Base-by-base conservation (phyloP, 2,797 vertebrate genomes). In the Eurystomus glaucurus region DNA sequence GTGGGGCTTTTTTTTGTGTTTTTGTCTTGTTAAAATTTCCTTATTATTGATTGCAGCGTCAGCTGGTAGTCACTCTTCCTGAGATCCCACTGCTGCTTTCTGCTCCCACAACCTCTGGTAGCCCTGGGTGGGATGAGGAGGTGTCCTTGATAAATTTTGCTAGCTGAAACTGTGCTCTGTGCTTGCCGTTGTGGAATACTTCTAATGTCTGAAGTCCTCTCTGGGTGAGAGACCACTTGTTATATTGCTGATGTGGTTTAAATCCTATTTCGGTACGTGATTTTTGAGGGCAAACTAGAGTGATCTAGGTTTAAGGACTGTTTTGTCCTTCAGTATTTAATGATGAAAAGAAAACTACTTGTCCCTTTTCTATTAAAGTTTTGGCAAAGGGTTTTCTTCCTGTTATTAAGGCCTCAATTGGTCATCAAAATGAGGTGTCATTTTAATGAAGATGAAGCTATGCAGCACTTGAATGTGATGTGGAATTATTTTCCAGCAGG, bases 391-490 rank as follows among this genome's bases (percentile, higher is more conserved):
- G 7, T 62, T 93, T 90, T 48, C 58, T 90, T 91, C 35, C 65
- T 77, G 20, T 85, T 71, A 84, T 69, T 94, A 45, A 66, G 17
- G 66, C 58, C 82, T 88, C 85, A 25, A 22, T 16, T 88, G 92
- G 76, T 85, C 72, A 92, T 91, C 76, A 45, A 45, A 89, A 87
- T 37, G 80, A 90, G 81, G 52, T 91, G 58, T 87, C 81, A 60
- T 87, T 80, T 84, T 82, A 95, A 79, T 86, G 70, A 86, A 85
- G 91, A 96, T 93, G 72, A 92, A 95, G 88, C 62, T 45, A 20
- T 3, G 37, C 3, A 1, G 48, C 48, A 15, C 88, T 92, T 45
- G 43, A 85, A 55, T 39, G 55, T 33, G 50, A 70, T 21, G 35
- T 23, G 58, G 83, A 69, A 85, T 90, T 81, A 60, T 55, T 79